Percentiles rank a stretch among this genome's conserved stretches.
Conservation (phyloP, 37 sponge, comb jelly and placozoan genomes). For the Aphrocallistes beatrix region DNA sequence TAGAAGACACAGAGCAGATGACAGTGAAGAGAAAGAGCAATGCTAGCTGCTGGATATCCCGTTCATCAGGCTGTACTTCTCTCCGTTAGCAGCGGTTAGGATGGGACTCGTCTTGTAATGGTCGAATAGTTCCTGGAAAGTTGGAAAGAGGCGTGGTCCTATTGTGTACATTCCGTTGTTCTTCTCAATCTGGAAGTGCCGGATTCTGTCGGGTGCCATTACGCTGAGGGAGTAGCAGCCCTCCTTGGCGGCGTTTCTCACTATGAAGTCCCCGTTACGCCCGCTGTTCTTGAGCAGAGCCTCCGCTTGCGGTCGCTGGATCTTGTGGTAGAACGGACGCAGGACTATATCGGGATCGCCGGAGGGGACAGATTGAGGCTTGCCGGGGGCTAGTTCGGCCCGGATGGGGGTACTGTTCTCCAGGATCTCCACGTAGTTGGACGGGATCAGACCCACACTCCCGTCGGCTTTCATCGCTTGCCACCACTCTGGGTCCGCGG, state of each 20-base stretch:
- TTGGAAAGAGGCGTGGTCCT: background rate
- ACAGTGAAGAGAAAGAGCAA: too few species aligned
- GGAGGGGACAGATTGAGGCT: background rate
- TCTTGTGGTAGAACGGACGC: background rate
- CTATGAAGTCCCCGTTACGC: background rate
- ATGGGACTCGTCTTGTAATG: background rate
- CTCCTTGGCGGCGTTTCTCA: background rate
- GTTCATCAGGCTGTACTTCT: background rate
- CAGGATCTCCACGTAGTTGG: background rate
- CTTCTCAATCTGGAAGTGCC: slow-evolving; percentile 9
- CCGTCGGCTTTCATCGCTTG: background rate
- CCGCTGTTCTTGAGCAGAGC: background rate
- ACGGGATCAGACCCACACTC: background rate
- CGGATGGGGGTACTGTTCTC: background rate
- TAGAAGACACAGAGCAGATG: too few species aligned
- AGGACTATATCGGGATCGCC: background rate
- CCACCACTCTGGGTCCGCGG: background rate
- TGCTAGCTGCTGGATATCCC: background rate
- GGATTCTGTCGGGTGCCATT: background rate
- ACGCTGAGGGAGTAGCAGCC: slow-evolving; percentile 16
- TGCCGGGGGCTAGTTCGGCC: background rate
- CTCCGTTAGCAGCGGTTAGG: background rate
- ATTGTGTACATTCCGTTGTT: background rate
- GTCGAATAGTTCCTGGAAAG: background rate
- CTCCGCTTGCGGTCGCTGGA: background rate